These are phyloP conservation scores for Simalia tracyae DNA, from an alignment of 2,797 vertebrate species.

Conservation along the genomic window DNA sequence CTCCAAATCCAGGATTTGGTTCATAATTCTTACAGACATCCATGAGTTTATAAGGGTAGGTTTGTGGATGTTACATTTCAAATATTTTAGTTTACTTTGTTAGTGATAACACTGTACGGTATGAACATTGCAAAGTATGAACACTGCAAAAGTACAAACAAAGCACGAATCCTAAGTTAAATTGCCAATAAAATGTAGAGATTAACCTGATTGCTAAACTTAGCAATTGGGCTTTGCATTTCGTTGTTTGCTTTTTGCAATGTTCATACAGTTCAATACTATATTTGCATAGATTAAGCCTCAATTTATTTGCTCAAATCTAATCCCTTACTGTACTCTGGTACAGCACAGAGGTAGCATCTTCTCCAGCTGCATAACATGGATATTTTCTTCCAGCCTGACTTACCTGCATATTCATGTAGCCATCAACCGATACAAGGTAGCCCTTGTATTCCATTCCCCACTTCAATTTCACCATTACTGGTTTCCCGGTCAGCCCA, in stretches of 20 bases:
- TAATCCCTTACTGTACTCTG: not conserved
- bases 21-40: not conserved
- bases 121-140: not conserved
- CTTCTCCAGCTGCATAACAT: not conserved
- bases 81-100: not conserved
- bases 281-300: not conserved
- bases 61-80: not conserved
- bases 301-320: not conserved
- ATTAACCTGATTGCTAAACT: not conserved
- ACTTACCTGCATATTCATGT: conserved; percentile 98
- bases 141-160: not conserved
- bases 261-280: not conserved
- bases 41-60: not conserved
- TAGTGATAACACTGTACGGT: not conserved
- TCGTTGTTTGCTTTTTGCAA: not conserved
- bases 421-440: conserved; percentile 94
- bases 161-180: not conserved
- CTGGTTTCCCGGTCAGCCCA: conserved; percentile 94
- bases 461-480: conserved; percentile 99
- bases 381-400: fast-evolving
- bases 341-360: not conserved
- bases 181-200: not conserved
- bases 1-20: not conserved
- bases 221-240: not conserved
- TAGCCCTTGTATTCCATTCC: conserved; percentile 99